A percentile compares a stretch with the other conserved stretches of the same genome.
phyloP scores from a whole-genome alignment of 1,140 invertebrate species.

The Temnothorax curvispinosus region DNA sequence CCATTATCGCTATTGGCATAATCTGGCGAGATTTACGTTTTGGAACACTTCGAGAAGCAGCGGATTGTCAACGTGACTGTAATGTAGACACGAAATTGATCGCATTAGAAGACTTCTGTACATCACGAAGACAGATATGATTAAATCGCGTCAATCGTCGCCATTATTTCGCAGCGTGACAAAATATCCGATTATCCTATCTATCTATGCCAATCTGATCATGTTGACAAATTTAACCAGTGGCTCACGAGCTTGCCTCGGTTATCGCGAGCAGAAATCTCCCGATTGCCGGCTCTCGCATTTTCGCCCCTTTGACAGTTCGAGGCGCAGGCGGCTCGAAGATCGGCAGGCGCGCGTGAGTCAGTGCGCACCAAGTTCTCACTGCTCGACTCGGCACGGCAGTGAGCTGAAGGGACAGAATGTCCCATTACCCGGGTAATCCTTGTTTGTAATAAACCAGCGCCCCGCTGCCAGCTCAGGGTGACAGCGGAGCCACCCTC shows the following conservation, averaged over 20 bases:
- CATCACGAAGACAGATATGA: not conserved
- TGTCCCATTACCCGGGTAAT: conserved; percentile 85
- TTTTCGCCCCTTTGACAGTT: conserved; percentile 43
- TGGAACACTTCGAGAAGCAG: not conserved
- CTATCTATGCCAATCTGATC: conserved; percentile 46
- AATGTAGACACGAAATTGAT: conserved; percentile 3
- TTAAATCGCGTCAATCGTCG: conserved; percentile 15
- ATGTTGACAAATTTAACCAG: conserved; percentile 61
- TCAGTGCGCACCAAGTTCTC: conserved; percentile 69
- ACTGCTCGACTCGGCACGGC: conserved; percentile 44
- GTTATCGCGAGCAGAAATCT: conserved; percentile 56
- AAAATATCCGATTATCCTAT: conserved; percentile 14
- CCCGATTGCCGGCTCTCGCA: not conserved
- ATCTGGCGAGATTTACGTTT: conserved; percentile 53
- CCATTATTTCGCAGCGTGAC: not conserved
- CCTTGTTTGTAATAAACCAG: conserved; percentile 86
- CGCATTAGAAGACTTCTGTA: not conserved
- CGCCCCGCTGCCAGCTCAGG: conserved; percentile 78
- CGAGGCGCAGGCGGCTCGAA: conserved; percentile 6
- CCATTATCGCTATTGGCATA: conserved; percentile 61
- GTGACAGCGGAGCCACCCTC: conserved; percentile 55
- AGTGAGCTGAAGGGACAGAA: conserved; percentile 78
- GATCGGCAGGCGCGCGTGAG: conserved; percentile 61
- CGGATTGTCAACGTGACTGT: not conserved
- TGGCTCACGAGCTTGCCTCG: conserved; percentile 8